Conservation (phyloP, 2,797 vertebrate genomes). For the Monodelphis domestica region DNA sequence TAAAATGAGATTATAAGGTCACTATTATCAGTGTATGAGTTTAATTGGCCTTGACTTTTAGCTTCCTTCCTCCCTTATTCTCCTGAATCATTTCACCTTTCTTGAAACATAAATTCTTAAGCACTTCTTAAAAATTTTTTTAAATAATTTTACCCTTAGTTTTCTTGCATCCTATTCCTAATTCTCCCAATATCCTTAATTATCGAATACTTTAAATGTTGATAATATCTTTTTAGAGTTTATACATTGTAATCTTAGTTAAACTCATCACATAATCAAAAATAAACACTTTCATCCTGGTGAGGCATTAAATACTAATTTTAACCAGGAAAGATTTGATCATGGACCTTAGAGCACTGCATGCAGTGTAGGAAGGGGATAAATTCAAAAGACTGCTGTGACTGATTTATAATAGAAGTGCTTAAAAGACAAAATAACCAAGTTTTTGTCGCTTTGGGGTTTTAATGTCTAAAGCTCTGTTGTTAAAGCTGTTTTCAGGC, state of each 20-base stretch:
- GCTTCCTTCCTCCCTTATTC: neutral
- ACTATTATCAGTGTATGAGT: neutral
- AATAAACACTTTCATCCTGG: neutral
- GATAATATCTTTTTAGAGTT: neutral
- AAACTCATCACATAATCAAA: neutral
- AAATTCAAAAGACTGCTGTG: neutral
- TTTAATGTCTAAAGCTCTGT: neutral
- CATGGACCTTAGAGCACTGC: neutral
- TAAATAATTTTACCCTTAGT: neutral
- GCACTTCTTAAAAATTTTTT: neutral
- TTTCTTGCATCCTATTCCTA: neutral
- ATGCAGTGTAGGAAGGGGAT: neutral
- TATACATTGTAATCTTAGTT: neutral
- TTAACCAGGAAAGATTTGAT: neutral
- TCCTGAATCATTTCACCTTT: slow-evolving; percentile 32
- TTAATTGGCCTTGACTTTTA: slow-evolving; percentile 38
- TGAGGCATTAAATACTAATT: neutral
- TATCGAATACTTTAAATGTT: neutral
- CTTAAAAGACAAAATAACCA: neutral
- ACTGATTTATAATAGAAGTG: neutral
- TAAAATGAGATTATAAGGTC: neutral
- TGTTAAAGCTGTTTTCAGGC: neutral
- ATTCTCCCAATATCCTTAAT: neutral
- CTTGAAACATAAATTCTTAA: slow-evolving; percentile 5
- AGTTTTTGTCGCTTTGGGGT: neutral